Evolutionary conservation across 2,797 vertebrate species (phyloP).

Genomic region (Lepus townsendii): DNA sequence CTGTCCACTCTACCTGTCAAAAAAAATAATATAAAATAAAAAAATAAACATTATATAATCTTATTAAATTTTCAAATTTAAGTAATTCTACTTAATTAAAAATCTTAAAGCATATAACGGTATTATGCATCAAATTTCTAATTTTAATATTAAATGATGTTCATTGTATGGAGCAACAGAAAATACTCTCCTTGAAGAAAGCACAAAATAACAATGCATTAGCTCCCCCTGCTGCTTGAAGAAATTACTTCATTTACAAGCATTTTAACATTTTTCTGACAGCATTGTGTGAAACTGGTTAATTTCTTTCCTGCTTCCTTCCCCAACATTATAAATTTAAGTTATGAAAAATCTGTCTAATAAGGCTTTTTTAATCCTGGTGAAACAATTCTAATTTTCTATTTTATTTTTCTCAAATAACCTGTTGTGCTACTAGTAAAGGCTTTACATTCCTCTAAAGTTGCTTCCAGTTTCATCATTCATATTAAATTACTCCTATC

Average conservation of each 20-base stretch:
- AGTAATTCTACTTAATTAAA: neutral
- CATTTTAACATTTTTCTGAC: slow-evolving; percentile 25
- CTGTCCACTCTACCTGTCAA: too few relatives aligned
- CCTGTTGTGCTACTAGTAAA: neutral
- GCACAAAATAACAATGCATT: slow-evolving; percentile 28
- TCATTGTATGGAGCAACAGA: neutral
- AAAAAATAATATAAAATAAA: too few relatives aligned
- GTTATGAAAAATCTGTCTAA: neutral
- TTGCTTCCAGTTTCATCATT: slow-evolving; percentile 5
- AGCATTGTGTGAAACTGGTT: slow-evolving; percentile 12
- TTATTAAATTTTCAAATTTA: slow-evolving; percentile 56
- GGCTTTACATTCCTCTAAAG: neutral
- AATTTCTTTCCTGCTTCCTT: neutral
- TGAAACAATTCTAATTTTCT: neutral
- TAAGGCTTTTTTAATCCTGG: neutral
- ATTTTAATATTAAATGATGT: slow-evolving; percentile 58
- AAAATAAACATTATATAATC: neutral
- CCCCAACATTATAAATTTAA: neutral
- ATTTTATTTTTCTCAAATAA: neutral
- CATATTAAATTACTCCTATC: neutral
- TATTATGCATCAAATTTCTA: neutral
- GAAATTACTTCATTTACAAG: slow-evolving; percentile 53
- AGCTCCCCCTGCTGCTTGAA: slow-evolving; percentile 76
- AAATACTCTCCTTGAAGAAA: slow-evolving; percentile 12
- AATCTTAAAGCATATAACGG: slow-evolving; percentile 37